phyloP scores from a whole-genome alignment of 2,888 invertebrate genomes.

The Leptinotarsa haldemani region DNA sequence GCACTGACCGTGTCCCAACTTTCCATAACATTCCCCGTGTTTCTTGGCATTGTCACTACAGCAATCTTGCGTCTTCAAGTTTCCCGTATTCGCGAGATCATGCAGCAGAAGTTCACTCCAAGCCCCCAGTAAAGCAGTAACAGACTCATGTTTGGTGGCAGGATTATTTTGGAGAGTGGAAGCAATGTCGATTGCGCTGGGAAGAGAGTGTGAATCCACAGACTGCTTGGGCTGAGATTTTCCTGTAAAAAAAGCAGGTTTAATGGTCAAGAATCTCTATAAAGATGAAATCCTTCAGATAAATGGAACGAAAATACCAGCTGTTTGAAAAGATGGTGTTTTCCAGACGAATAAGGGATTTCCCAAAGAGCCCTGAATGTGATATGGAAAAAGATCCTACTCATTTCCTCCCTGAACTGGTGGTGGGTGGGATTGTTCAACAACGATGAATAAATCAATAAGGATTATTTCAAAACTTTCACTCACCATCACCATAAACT shows the following conservation, averaged over 20 bases:
- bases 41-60: conserved; percentile 61
- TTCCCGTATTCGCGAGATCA: conserved; percentile 77
- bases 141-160: conserved; percentile 75
- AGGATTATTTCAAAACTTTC: too few species aligned
- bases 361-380: too few species aligned
- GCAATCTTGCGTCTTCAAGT: conserved; percentile 69
- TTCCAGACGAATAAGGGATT: too few species aligned
- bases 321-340: too few species aligned
- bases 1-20: conserved; percentile 66
- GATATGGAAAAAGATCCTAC: too few species aligned
- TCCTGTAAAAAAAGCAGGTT: conserved; percentile 56
- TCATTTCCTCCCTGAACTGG: too few species aligned
- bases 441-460: too few species aligned
- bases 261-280: too few species aligned
- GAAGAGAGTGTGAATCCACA: conserved; percentile 71
- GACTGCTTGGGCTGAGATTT: conserved; percentile 68
- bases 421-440: too few species aligned
- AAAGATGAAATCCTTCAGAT: too few species aligned
- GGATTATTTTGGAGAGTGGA: conserved; percentile 71
- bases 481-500: conserved; percentile 80
- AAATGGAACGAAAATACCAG: too few species aligned
- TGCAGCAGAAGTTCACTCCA: conserved; percentile 83
- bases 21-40: conserved; percentile 71
- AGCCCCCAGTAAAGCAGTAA: conserved; percentile 81
- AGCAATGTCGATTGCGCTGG: conserved; percentile 72